Evolutionary conservation across 2,888 invertebrate genomes (phyloP).

Genomic region (Sinhomidia bicolor): DNA sequence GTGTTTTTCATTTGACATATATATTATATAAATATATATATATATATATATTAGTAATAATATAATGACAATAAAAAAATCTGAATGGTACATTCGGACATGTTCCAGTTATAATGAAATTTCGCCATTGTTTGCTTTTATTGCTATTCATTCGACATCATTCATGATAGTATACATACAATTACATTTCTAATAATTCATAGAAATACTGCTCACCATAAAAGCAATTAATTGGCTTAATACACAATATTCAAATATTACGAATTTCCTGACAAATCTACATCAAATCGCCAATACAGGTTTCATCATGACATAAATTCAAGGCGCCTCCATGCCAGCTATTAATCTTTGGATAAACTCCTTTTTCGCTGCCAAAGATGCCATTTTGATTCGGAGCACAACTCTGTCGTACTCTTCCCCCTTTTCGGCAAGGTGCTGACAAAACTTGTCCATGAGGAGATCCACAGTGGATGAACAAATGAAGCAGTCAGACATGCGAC

Average conservation of each 20-base stretch:
- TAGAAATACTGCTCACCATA: no score
- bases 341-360: not conserved
- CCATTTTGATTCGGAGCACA: not conserved
- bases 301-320: not conserved
- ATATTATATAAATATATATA: no score
- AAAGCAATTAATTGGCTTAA: no score
- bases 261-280: no score
- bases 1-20: conserved; percentile 53
- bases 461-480: conserved; percentile 2
- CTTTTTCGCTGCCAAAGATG: not conserved
- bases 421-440: not conserved
- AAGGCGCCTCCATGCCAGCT: not conserved
- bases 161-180: no score
- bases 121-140: not conserved
- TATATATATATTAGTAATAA: not conserved
- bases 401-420: not conserved
- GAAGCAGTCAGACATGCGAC: not conserved
- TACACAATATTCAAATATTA: no score
- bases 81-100: conserved; percentile 16
- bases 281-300: no score
- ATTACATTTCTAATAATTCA: no score
- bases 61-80: conserved; percentile 18
- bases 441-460: conserved; percentile 3
- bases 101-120: not conserved
- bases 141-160: not conserved